Evolutionary conservation across 1,140 invertebrate species (phyloP).

Genomic region (Pseudomyrmex flavicornis): DNA sequence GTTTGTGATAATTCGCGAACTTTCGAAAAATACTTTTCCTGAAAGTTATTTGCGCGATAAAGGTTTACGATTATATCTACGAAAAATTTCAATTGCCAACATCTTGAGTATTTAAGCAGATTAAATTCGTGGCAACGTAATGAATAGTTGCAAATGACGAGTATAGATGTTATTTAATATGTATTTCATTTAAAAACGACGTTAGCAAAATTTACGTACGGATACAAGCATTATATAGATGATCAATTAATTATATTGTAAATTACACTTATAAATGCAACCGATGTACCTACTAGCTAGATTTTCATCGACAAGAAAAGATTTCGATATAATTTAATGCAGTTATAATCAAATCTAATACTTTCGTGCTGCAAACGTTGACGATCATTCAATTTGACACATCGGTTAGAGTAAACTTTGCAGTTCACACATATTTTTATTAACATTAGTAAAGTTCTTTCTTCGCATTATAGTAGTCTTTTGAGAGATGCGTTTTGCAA

Average conservation of each 20-base stretch:
- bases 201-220: conserved; percentile 7
- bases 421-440: too few species aligned
- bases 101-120: too few species aligned
- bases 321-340: neutral
- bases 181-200: neutral
- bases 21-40: neutral
- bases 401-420: neutral
- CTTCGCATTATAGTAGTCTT: too few species aligned
- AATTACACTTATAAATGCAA: conserved; percentile 17
- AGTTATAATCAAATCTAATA: conserved; percentile 1
- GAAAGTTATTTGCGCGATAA: neutral
- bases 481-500: too few species aligned
- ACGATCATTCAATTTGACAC: conserved; percentile 17
- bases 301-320: neutral
- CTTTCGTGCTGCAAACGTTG: neutral
- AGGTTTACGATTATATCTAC: neutral
- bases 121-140: too few species aligned
- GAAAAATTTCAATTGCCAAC: too few species aligned
- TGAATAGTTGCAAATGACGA: too few species aligned
- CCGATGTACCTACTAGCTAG: too few species aligned
- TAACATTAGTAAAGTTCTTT: too few species aligned
- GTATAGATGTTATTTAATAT: neutral
- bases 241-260: conserved; percentile 27
- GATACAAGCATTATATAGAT: neutral
- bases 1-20: neutral